A percentile compares a stretch with the other conserved stretches of the same genome.
Conservation (phyloP, 2,797 vertebrate genomes). For the Yasuhikotakia modesta region DNA sequence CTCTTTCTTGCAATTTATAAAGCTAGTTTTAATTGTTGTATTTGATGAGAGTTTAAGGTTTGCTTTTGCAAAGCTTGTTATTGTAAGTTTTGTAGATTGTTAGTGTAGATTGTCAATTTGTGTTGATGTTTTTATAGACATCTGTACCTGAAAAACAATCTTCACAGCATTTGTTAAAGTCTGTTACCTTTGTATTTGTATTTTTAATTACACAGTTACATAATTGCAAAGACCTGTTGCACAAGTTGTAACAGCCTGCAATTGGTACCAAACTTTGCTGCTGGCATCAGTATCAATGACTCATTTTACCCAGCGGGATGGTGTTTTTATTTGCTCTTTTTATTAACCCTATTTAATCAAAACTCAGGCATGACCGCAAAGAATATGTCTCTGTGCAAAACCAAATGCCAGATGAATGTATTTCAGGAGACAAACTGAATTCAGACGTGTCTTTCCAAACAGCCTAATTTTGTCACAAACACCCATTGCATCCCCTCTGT, state of each 20-base stretch:
- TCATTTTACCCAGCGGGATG: conserved; percentile 3
- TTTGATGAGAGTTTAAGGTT: too few relatives aligned
- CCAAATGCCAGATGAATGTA: neutral
- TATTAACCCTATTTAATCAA: neutral
- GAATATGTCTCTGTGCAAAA: too few relatives aligned
- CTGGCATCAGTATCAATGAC: conserved; percentile 11
- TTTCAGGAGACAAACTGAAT: neutral
- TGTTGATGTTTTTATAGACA: too few relatives aligned
- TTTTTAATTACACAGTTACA: conserved; percentile 9
- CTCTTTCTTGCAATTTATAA: too few relatives aligned
- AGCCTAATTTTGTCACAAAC: neutral
- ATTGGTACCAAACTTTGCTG: conserved; percentile 23
- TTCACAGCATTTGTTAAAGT: neutral
- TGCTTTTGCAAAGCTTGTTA: too few relatives aligned
- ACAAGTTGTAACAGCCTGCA: conserved; percentile 2
- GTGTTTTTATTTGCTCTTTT: neutral
- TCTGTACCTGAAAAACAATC: too few relatives aligned
- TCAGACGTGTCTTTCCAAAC: neutral
- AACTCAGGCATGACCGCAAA: neutral
- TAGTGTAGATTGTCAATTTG: too few relatives aligned
- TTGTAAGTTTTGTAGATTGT: too few relatives aligned
- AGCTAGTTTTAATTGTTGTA: too few relatives aligned
- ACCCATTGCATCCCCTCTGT: neutral
- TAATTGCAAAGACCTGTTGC: conserved; percentile 19
- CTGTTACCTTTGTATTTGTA: neutral